Evolutionary conservation across 2,888 invertebrate species (phyloP), one percentile per base, ranked within the genome.

Genomic region (Mayetiola destructor): DNA sequence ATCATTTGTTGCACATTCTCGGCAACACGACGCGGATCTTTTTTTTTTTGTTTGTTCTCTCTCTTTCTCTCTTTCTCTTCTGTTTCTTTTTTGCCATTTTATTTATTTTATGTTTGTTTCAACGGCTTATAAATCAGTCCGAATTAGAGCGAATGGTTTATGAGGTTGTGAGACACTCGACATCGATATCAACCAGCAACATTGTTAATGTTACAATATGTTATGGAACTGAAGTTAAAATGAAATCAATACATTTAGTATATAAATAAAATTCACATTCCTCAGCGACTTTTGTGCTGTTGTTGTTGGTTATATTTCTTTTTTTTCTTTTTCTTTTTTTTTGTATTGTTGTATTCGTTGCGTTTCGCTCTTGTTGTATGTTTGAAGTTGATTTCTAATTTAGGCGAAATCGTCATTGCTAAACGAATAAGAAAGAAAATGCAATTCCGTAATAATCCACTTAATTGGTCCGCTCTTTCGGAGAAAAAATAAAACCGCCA

Each of bases 41-140:
- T n/a, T n/a, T n/a, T n/a, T n/a, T n/a, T n/a, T n/a, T n/a, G n/a
- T n/a, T n/a, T n/a, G n/a, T n/a, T n/a, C n/a, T n/a, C n/a, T n/a
- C n/a, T n/a, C n/a, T n/a, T n/a, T n/a, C n/a, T n/a, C n/a, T n/a
- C n/a, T n/a, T n/a, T n/a, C n/a, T n/a, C n/a, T n/a, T n/a, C n/a
- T n/a, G n/a, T n/a, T n/a, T n/a, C n/a, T n/a, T n/a, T n/a, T n/a
- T n/a, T n/a, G n/a, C n/a, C n/a, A n/a, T n/a, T n/a, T n/a, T n/a
- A n/a, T n/a, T 27, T 48, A 48, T 48, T n/a, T 48, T 48, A 27
- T 48, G 9, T 21, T 10, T 5, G 2, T 27, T 48, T 48, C 48
- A 48, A 48, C 48, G 48, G 48, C 27, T 48, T 48, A 48, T 48
- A 48, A 48, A 48, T 48, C 48, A 48, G 48, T 48, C 48, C 48